Conservation (phyloP, 1,140 invertebrate genomes). For the Penaeus vannamei region DNA sequence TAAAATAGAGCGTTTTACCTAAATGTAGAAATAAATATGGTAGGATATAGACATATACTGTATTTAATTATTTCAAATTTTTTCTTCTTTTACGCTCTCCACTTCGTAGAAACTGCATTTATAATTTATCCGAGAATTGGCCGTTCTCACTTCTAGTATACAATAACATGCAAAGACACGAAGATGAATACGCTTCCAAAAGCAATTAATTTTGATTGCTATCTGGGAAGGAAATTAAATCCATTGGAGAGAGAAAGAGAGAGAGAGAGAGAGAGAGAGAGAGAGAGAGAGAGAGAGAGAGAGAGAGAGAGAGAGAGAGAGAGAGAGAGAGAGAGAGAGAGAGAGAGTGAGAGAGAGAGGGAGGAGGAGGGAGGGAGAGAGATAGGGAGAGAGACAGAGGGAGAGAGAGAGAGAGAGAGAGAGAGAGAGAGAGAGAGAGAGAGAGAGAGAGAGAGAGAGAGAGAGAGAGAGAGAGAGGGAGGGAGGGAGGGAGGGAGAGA, state of each 20-base stretch:
- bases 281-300: neutral
- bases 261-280: neutral
- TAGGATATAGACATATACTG: too few species aligned
- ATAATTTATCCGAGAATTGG: too few species aligned
- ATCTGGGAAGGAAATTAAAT: too few species aligned
- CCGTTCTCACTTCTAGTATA: too few species aligned
- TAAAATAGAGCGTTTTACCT: too few species aligned
- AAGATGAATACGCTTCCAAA: too few species aligned
- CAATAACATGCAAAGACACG: too few species aligned
- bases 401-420: conserved; percentile 33
- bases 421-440: conserved; percentile 36
- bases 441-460: conserved; percentile 35
- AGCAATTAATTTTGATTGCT: too few species aligned
- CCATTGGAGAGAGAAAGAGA: neutral
- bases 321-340: neutral
- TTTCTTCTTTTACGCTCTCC: too few species aligned
- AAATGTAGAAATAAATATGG: too few species aligned
- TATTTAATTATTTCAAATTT: too few species aligned
- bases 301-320: neutral
- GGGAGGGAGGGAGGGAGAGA: neutral
- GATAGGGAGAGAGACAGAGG: conserved; percentile 11
- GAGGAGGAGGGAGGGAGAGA: neutral
- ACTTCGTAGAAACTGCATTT: too few species aligned
- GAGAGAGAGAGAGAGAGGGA: neutral
- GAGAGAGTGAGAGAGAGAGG: neutral